Evolutionary conservation across 2,113 vertebrate species (phyloP), one percentile per base, ranked within the genome.

Genomic region (Lophura nycthemera): DNA sequence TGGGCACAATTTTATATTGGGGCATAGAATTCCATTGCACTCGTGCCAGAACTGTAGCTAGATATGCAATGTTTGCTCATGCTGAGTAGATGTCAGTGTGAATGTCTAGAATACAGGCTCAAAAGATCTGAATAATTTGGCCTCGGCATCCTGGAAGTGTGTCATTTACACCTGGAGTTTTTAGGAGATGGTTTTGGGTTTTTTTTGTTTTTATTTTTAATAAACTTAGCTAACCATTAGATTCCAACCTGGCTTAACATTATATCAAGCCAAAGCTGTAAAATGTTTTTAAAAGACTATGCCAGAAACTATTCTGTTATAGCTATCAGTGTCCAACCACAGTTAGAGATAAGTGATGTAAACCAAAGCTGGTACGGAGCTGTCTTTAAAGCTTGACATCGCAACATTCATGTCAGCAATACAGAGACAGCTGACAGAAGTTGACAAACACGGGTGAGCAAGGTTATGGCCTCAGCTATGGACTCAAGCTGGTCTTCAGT

Each of bases 11-110:
- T 86, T 74, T 14, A 45, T 2, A 18, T 1, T 24, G 15, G 38
- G 32, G 8, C 11, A 34, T 22, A 25, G 6, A 10, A 0, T 0
- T 6, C 32, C 29, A 16, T 8, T 71, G 64, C 42, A 47, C 15
- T 42, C 59, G 10, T 7, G 24, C 20, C 78, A 80, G 52, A 87
- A 43, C 27, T 32, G 13, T 64, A 54, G 29, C 17, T 69, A 54
- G 19, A 29, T 17, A 18, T 17, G 10, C 16, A 54, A 20, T 43
- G 20, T 66, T 40, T 78, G 47, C 14, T 18, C 14, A 34, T 22
- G 30, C 18, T 67, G 45, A 47, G 7, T 42, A 27, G 42, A 45
- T 65, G 48, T 11, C 11, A 34, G 25, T 10, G 18, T 11, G 34
- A 29, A 30, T n/a, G 18, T 8, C 40, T 45, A 32, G 22, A 45